These are phyloP conservation scores for Condylura cristata DNA, from an alignment of 2,113 vertebrate genomes.

Conservation along the genomic window DNA sequence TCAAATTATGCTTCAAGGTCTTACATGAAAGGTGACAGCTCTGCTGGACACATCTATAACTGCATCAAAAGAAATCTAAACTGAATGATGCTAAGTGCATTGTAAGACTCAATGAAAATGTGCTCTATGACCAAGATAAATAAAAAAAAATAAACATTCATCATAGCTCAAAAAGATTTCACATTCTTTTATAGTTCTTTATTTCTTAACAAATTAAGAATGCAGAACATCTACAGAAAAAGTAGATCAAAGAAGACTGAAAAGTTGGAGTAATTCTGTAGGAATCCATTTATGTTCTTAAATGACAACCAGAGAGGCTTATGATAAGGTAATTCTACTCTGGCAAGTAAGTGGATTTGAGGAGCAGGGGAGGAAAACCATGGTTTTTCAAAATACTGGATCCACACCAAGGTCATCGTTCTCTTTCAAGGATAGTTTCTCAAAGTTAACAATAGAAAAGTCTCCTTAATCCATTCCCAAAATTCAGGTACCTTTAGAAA, in stretches of 20 bases:
- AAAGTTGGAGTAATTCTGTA: neutral
- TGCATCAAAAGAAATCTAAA: conserved; percentile 39
- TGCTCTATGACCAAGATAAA: conserved; percentile 12
- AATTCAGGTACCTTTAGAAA: neutral
- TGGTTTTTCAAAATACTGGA: neutral
- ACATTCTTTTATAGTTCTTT: neutral
- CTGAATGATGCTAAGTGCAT: neutral
- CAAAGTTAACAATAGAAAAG: conserved; percentile 30
- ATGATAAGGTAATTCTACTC: neutral
- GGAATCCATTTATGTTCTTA: neutral
- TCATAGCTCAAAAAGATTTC: conserved; percentile 2
- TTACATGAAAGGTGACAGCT: neutral
- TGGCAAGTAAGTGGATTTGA: neutral
- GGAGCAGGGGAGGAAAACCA: neutral
- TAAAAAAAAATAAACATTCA: conserved; percentile 26
- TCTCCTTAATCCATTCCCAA: neutral
- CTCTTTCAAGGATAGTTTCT: neutral
- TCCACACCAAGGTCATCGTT: conserved; percentile 15
- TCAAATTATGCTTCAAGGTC: neutral
- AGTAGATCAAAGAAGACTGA: neutral
- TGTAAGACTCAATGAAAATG: conserved; percentile 3
- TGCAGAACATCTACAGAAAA: neutral
- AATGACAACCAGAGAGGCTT: neutral
- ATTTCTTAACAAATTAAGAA: conserved; percentile 31
- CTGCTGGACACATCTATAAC: neutral